Evolutionary conservation across 2,888 invertebrate species (phyloP).

Genomic region (Argyra leucocephala): DNA sequence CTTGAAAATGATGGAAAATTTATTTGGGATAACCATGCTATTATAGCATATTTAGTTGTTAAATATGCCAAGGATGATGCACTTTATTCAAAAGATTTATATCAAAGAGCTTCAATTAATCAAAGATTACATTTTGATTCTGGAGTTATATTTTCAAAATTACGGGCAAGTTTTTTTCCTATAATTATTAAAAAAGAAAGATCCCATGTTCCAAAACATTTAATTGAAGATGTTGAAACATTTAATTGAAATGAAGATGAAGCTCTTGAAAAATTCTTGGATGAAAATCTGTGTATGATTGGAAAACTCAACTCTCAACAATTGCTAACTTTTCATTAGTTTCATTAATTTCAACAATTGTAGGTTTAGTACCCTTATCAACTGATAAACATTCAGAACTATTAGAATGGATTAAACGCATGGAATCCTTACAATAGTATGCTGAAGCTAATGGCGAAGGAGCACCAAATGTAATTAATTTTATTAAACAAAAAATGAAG

Average conservation of each 20-base stretch:
- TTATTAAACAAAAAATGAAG: conserved; percentile 14
- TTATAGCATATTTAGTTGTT: too few species aligned
- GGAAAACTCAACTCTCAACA: conserved; percentile 29
- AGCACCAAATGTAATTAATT: conserved; percentile 7
- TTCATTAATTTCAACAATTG: conserved; percentile 23
- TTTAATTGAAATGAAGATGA: conserved; percentile 25
- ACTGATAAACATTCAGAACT: conserved; percentile 28
- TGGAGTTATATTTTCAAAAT: too few species aligned
- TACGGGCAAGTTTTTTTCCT: too few species aligned
- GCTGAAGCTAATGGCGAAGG: conserved; percentile 33
- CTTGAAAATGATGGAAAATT: too few species aligned
- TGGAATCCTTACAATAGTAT: conserved; percentile 32
- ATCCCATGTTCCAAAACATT: conserved; percentile 24
- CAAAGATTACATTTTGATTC: too few species aligned
- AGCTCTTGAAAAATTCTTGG: conserved; percentile 22
- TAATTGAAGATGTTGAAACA: conserved; percentile 22
- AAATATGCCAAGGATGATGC: too few species aligned
- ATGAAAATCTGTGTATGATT: conserved; percentile 26
- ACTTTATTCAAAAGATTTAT: too few species aligned
- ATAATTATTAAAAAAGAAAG: conserved; percentile 14
- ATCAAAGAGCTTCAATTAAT: too few species aligned
- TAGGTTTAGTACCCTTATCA: conserved; percentile 24
- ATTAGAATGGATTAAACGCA: conserved; percentile 30
- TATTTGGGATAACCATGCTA: too few species aligned
- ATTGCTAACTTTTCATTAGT: conserved; percentile 31